Percentiles rank a stretch among this genome's conserved stretches.
Evolutionary conservation across 2,888 invertebrate genomes (phyloP).

Genomic region (Dryocosmus kuriphilus): DNA sequence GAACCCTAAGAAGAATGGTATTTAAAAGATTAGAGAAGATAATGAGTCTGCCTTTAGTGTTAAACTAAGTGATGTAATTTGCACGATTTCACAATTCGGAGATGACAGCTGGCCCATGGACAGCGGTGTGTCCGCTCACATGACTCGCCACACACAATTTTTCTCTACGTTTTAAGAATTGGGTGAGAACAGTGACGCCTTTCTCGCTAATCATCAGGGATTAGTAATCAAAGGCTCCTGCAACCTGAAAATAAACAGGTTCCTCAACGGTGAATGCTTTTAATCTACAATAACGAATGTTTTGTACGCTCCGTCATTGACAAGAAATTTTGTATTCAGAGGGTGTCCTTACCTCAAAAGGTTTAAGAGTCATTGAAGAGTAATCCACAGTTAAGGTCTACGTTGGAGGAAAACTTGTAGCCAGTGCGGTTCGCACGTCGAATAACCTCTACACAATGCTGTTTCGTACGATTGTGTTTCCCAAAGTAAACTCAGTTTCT

Average conservation of each 20-base stretch:
- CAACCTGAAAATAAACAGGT: constrained; percentile 43
- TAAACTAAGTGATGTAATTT: too few species aligned
- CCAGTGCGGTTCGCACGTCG: constrained; percentile 40
- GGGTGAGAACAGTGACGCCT: too few species aligned
- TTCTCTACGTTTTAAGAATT: constrained; percentile 40
- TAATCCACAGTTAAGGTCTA: constrained; percentile 38
- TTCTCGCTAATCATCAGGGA: constrained; percentile 44
- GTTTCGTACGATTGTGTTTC: constrained; percentile 37
- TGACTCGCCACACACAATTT: constrained; percentile 46
- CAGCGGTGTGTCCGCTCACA: too few species aligned
- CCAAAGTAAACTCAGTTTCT: constrained; percentile 36
- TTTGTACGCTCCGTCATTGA: too few species aligned
- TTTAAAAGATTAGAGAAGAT: too few species aligned
- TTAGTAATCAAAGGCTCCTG: constrained; percentile 40
- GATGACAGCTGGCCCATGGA: too few species aligned
- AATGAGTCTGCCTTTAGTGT: too few species aligned
- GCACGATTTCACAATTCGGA: too few species aligned
- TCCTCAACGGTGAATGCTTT: constrained; percentile 43
- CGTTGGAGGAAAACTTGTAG: constrained; percentile 34
- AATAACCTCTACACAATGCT: constrained; percentile 49
- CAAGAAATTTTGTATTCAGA: constrained; percentile 37
- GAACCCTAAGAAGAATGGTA: too few species aligned
- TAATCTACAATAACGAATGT: constrained; percentile 48
- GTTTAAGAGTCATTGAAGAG: constrained; percentile 45
- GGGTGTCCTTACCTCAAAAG: constrained; percentile 8